These are phyloP conservation scores for Lasioglossum baleicum DNA, from an alignment of 1,140 invertebrate species.

Conservation along the genomic window DNA sequence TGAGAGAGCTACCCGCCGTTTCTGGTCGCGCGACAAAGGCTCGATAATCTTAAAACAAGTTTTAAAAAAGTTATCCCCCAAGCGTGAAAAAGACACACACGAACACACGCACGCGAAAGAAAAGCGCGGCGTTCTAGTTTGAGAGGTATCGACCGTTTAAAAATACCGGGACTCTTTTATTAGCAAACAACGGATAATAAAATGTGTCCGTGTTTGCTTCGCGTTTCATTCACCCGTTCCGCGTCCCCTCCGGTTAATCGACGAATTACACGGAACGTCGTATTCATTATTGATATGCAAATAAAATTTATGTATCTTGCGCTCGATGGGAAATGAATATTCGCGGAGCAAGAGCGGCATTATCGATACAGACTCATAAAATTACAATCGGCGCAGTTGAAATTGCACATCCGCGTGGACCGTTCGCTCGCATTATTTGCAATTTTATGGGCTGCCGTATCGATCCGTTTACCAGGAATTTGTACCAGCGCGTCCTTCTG, in stretches of 20 bases:
- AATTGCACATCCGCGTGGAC: constrained; percentile 11
- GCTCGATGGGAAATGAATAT: constrained; percentile 1
- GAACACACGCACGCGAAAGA: neutral
- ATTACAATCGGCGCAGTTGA: constrained; percentile 27
- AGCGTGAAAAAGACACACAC: neutral
- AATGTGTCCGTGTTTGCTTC: neutral
- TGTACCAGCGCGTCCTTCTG: neutral
- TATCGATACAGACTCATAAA: neutral
- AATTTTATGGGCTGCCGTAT: constrained; percentile 16
- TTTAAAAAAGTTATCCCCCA: neutral
- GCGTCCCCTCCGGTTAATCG: neutral
- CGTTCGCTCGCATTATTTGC: constrained; percentile 9
- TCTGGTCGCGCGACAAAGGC: neutral
- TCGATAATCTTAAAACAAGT: neutral
- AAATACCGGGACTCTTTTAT: neutral
- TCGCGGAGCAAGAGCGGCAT: neutral
- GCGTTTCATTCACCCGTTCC: neutral
- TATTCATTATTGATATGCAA: constrained; percentile 2
- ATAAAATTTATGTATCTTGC: constrained; percentile 10
- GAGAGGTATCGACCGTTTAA: neutral
- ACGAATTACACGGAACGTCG: constrained; percentile 1
- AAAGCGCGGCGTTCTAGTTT: neutral
- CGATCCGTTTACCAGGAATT: neutral
- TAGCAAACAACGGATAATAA: neutral
- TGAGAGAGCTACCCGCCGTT: neutral